Percentiles rank a stretch among this genome's conserved stretches.
These are phyloP conservation scores for Onychomys arenicola DNA, from an alignment of 2,797 vertebrate genomes.

Conservation along the genomic window DNA sequence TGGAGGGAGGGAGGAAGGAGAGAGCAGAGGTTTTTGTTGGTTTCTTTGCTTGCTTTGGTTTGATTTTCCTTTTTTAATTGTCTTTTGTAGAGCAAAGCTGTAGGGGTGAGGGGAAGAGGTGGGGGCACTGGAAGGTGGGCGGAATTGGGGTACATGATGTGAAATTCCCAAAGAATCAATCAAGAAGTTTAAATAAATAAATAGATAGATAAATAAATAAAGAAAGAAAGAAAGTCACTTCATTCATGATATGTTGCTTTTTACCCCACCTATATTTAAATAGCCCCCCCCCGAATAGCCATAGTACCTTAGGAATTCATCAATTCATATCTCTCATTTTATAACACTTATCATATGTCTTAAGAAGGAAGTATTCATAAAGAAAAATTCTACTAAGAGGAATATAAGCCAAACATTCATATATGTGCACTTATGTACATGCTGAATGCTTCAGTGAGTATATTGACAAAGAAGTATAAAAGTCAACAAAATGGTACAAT, in stretches of 20 bases:
- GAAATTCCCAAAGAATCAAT: neutral
- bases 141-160: neutral
- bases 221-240: neutral
- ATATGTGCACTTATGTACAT: neutral
- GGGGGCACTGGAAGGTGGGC: neutral
- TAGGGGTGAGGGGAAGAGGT: neutral
- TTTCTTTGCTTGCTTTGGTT: neutral
- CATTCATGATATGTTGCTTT: neutral
- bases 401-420: neutral
- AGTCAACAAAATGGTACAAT: neutral
- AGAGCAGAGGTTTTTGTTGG: neutral
- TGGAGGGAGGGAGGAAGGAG: neutral
- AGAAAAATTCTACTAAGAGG: neutral
- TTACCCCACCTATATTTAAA: neutral
- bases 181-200: neutral
- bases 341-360: conserved; percentile 1
- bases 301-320: conserved; percentile 22
- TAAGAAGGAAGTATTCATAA: neutral
- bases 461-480: conserved; percentile 48
- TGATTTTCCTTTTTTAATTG: neutral
- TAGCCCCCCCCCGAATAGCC: conserved; percentile 24
- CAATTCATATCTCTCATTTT: neutral
- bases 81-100: neutral
- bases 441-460: conserved; percentile 13
- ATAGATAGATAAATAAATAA: neutral